Conservation (phyloP, 1,140 invertebrate genomes). For the Neodiprion virginianus region DNA sequence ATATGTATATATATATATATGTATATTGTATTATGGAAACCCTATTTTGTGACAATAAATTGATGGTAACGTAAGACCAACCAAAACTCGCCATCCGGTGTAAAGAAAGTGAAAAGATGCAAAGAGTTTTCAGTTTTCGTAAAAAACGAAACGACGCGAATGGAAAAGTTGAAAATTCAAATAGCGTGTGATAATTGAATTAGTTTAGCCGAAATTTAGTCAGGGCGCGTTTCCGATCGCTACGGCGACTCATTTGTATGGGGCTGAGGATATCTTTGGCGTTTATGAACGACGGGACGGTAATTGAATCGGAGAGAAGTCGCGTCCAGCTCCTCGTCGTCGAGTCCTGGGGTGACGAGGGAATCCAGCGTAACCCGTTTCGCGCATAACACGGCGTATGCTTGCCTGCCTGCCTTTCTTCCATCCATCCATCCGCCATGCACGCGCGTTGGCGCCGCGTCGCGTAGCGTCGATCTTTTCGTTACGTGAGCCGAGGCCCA, state of each 20-base stretch:
- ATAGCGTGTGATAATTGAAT: too few species aligned
- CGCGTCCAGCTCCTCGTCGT: neutral
- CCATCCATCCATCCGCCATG: too few species aligned
- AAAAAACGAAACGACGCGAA: too few species aligned
- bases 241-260: neutral
- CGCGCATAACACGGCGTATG: neutral
- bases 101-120: too few species aligned
- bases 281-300: neutral
- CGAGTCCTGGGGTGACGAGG: neutral
- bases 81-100: too few species aligned
- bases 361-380: neutral
- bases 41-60: conserved; percentile 1
- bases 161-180: too few species aligned
- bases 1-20: neutral
- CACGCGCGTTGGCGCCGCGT: too few species aligned
- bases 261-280: neutral
- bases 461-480: too few species aligned
- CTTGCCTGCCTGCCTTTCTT: neutral
- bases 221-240: neutral
- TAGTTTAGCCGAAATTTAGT: neutral
- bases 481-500: neutral
- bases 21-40: neutral
- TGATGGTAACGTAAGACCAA: neutral
- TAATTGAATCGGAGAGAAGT: neutral
- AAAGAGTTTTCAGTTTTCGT: too few species aligned